Conservation (phyloP, 2,113 vertebrate genomes). For the Glaucidium brasilianum region DNA sequence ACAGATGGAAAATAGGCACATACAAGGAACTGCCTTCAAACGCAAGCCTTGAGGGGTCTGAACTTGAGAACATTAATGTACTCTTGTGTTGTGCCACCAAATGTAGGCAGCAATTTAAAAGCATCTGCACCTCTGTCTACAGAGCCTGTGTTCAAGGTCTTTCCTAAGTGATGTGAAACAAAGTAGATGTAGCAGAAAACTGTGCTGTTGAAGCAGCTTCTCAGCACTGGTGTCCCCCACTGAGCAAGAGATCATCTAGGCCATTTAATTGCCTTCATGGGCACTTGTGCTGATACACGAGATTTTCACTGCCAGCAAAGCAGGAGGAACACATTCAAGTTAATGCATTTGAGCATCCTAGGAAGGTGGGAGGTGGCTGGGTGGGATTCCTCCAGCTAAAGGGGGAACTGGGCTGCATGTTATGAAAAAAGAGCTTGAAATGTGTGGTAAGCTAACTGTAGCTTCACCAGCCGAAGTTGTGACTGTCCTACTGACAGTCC, state of each 20-base stretch:
- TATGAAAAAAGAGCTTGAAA: slow-evolving; percentile 43
- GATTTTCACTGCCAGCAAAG: not conserved
- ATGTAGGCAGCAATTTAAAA: not conserved
- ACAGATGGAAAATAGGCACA: not conserved
- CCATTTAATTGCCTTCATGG: not conserved
- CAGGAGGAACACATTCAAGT: not conserved
- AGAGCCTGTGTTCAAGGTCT: not conserved
- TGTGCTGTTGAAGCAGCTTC: not conserved
- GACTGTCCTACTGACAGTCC: not conserved
- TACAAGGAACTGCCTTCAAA: not conserved
- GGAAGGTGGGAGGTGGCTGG: not conserved
- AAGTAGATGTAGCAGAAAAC: not conserved
- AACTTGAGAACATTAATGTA: not conserved
- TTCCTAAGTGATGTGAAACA: not conserved
- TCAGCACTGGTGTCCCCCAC: not conserved
- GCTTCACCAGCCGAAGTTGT: slow-evolving; percentile 9
- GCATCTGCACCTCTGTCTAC: not conserved
- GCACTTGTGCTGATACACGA: not conserved
- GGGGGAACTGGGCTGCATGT: not conserved
- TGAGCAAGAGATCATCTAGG: not conserved
- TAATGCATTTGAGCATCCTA: slow-evolving; percentile 20
- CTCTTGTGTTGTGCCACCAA: not conserved
- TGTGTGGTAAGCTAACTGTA: not conserved
- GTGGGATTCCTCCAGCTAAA: not conserved
- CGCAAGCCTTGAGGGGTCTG: not conserved